Conservation (phyloP, 2,888 invertebrate genomes). For the Phengaris alcon region DNA sequence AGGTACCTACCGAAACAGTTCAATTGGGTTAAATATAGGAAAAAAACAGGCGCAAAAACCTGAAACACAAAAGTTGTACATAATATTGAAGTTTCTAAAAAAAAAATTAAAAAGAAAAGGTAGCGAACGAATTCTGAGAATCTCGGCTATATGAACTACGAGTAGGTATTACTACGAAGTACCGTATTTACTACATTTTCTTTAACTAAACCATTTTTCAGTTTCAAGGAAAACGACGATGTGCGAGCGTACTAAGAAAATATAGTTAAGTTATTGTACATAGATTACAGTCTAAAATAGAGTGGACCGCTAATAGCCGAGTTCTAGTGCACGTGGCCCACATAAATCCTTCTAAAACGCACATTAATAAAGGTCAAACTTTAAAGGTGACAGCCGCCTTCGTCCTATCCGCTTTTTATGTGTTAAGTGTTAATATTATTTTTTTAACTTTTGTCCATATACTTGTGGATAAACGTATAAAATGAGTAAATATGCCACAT, state of each 20-base stretch:
- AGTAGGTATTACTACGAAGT: too few species aligned
- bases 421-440: constrained; percentile 30
- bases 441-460: constrained; percentile 9
- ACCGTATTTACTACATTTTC: too few species aligned
- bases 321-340: constrained; percentile 51
- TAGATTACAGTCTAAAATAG: constrained; percentile 23
- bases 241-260: background rate
- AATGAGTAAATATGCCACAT: too few species aligned
- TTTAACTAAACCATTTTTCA: background rate
- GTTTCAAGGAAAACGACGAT: background rate
- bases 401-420: constrained; percentile 31
- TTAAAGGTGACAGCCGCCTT: constrained; percentile 51
- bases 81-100: too few species aligned
- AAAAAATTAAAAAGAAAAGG: too few species aligned
- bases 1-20: too few species aligned
- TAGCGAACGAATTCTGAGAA: too few species aligned
- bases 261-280: constrained; percentile 7
- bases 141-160: too few species aligned
- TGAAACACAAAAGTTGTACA: too few species aligned
- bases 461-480: background rate
- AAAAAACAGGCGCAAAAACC: too few species aligned
- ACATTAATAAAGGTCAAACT: constrained; percentile 61
- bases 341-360: constrained; percentile 69
- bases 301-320: constrained; percentile 31
- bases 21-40: too few species aligned